Evolutionary conservation across 2,888 invertebrate genomes (phyloP), one percentile per base, ranked within the genome.

Genomic region (Aspidiotus rigidus): DNA sequence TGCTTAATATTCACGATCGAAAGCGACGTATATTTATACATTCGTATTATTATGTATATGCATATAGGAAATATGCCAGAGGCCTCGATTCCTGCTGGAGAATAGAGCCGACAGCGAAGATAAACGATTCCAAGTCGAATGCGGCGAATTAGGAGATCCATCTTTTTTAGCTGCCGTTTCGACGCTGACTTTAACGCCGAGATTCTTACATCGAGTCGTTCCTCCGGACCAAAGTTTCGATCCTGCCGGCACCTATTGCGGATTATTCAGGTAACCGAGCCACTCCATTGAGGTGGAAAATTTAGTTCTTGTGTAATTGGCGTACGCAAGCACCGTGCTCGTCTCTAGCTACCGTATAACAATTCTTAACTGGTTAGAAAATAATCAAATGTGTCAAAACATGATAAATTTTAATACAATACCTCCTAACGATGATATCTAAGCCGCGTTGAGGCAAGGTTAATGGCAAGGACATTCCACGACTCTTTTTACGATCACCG

Each of bases 141-240:
- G 81, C 40, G 84, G 84, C 60, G 82, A 83, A 72, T 76, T 83
- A 64, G 82, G 84, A 10, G 84, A 85, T 75, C 81, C 82, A 69
- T 83, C 83, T 80, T 78, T 87, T 72, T 78, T 86, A 74, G 83
- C 83, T 11, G 86, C 86, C 17, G 82, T 85, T 2, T 84, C 85
- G 16, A 86, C 86, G 70, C 79, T 87, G 72, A 83, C 85, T 64
- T 80, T 83, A 69, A 85, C 86, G 61, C 87, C 87, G 61, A 80
- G 84, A 69, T 84, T 87, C 76, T 79, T 87, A 73, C 85, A 85
- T 74, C 79, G 87, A 75, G 85, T 83, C 41, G 84, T 84, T 72
- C 87, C 86, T 17, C 83, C 85, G 15, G 83, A 83, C 73, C 85
- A 85, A 75, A 82, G 80, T 74, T 87, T 87, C 78, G 83, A 84